Percentiles rank a stretch among this genome's conserved stretches.
Evolutionary conservation across 1,140 invertebrate genomes (phyloP).

Genomic region (Phocides pigmalion): DNA sequence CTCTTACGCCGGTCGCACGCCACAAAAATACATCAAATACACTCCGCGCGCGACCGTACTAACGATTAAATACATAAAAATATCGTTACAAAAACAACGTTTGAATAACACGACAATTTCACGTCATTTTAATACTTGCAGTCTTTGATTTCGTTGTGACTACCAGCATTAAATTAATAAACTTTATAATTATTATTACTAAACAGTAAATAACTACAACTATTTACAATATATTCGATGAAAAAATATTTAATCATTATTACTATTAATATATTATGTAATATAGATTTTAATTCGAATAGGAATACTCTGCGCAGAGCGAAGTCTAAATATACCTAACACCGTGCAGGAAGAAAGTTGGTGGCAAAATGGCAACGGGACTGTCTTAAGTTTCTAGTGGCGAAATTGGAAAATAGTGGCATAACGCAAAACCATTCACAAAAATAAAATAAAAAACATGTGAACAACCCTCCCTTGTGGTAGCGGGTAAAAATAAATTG

Average conservation of each 20-base stretch:
- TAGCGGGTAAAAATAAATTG: conserved; percentile 24
- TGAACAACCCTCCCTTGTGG: not conserved
- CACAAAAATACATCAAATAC: conserved; percentile 18
- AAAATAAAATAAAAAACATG: conserved; percentile 2
- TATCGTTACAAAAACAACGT: conserved; percentile 57
- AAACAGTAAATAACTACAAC: conserved; percentile 41
- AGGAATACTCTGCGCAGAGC: conserved; percentile 74
- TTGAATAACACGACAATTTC: conserved; percentile 64
- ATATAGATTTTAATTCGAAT: conserved; percentile 61
- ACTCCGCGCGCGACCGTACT: conserved; percentile 13
- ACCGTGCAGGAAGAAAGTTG: conserved; percentile 47
- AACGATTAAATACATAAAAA: conserved; percentile 65
- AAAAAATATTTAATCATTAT: conserved; percentile 43
- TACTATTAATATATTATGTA: conserved; percentile 38
- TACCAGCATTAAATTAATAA: conserved; percentile 68
- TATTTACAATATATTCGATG: conserved; percentile 78
- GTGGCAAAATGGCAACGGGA: conserved; percentile 34
- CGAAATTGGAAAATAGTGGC: conserved; percentile 13
- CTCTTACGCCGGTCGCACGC: conserved; percentile 39
- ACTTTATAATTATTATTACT: conserved; percentile 13
- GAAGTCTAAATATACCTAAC: conserved; percentile 48
- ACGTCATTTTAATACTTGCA: conserved; percentile 67
- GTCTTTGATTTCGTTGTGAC: conserved; percentile 83
- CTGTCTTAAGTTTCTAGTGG: conserved; percentile 10
- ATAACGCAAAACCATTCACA: conserved; percentile 3